Conservation (phyloP, 2,888 invertebrate genomes). For the Digitonthophagus gazella region DNA sequence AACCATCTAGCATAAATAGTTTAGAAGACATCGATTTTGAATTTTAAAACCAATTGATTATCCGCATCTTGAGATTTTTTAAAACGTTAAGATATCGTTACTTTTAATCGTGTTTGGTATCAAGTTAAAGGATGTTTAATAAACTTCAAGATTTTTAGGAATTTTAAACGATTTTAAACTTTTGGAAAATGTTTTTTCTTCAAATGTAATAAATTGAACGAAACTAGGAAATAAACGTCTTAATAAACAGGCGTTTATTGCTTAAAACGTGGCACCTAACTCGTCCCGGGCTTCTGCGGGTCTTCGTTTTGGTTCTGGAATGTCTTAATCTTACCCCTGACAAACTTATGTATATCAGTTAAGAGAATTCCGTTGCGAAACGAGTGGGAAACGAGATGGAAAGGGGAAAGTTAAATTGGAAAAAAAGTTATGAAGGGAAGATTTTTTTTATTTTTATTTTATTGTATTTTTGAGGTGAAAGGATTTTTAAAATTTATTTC, state of each 20-base stretch:
- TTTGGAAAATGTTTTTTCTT: too few species aligned
- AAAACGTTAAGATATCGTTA: too few species aligned
- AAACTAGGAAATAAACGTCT: conserved; percentile 16
- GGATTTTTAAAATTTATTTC: not conserved
- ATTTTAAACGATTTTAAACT: too few species aligned
- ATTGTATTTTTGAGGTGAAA: not conserved
- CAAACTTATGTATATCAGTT: not conserved
- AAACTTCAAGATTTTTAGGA: too few species aligned
- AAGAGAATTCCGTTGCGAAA: not conserved
- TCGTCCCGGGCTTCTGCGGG: not conserved
- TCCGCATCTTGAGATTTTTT: too few species aligned
- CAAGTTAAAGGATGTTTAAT: too few species aligned
- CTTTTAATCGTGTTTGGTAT: too few species aligned
- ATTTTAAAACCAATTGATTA: too few species aligned
- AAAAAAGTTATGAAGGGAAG: not conserved
- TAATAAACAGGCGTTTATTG: too few species aligned
- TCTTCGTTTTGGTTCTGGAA: not conserved
- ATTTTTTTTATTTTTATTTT: not conserved
- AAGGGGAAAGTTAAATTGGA: not conserved
- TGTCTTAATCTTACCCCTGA: not conserved
- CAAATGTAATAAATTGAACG: too few species aligned
- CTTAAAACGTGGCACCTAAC: not conserved
- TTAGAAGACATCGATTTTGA: too few species aligned
- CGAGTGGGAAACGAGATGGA: not conserved
- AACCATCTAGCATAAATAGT: too few species aligned